A percentile compares a stretch with the other conserved stretches of the same genome.
These are phyloP conservation scores for Hecatera dysodea DNA, from an alignment of 2,888 invertebrate species.

Conservation along the genomic window DNA sequence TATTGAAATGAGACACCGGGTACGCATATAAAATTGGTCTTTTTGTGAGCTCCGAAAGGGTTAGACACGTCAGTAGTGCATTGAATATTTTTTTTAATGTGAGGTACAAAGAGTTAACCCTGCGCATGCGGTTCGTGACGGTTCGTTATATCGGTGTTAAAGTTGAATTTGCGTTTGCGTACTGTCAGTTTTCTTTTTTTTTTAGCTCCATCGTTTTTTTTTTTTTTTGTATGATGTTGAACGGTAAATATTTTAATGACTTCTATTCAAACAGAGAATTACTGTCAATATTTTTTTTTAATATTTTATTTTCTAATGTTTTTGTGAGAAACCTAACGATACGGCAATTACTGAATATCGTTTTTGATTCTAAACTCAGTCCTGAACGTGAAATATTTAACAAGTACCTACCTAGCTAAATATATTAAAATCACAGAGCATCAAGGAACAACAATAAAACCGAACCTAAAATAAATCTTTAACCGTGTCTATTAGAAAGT, in stretches of 20 bases:
- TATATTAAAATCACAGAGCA: background rate
- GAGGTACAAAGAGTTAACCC: conserved; percentile 77
- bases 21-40: conserved; percentile 89
- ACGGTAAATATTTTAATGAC: conserved; percentile 14
- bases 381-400: background rate
- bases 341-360: background rate
- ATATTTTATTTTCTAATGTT: background rate
- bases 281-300: background rate
- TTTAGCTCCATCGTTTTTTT: conserved; percentile 2
- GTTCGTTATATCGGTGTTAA: conserved; percentile 87
- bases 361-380: background rate
- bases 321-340: background rate
- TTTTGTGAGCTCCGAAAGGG: conserved; percentile 85
- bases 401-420: too few species aligned
- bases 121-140: conserved; percentile 85
- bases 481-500: conserved; percentile 57
- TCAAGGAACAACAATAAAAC: conserved; percentile 6
- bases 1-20: conserved; percentile 91
- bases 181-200: conserved; percentile 40
- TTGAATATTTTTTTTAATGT: conserved; percentile 78
- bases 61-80: conserved; percentile 79
- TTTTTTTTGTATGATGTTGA: conserved; percentile 15
- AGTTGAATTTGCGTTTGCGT: conserved; percentile 82
- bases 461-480: conserved; percentile 46
- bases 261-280: background rate